These are phyloP conservation scores for Deilephila elpenor DNA, from an alignment of 2,888 invertebrate species.

Conservation along the genomic window DNA sequence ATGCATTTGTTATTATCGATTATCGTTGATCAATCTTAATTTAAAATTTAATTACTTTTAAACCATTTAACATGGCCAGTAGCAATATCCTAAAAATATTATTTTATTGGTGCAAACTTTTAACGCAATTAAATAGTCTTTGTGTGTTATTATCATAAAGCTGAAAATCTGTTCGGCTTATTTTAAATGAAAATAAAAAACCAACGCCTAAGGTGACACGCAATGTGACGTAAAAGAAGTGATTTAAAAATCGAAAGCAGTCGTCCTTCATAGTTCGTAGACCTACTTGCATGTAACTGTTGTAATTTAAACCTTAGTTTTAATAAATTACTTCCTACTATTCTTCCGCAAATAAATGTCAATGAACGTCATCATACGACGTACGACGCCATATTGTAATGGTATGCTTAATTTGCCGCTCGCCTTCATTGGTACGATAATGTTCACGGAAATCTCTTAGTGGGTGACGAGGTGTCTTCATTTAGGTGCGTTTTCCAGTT, in stretches of 20 bases:
- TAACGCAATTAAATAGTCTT: too few species aligned
- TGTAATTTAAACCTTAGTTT: constrained; percentile 33
- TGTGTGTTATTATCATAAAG: too few species aligned
- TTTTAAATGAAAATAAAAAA: background rate
- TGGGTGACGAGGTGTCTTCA: background rate
- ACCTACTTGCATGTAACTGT: constrained; percentile 24
- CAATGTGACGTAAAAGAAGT: background rate
- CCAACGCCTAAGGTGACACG: background rate
- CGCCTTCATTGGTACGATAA: constrained; percentile 19
- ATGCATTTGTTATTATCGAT: too few species aligned
- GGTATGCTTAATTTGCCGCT: constrained; percentile 21
- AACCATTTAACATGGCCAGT: too few species aligned
- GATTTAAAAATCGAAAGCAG: constrained; percentile 49
- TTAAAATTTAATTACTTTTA: too few species aligned
- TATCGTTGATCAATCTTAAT: too few species aligned
- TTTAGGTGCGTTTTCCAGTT: background rate
- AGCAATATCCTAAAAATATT: too few species aligned
- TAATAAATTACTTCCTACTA: constrained; percentile 47
- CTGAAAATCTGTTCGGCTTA: too few species aligned
- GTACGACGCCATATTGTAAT: constrained; percentile 26
- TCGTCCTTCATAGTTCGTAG: constrained; percentile 51
- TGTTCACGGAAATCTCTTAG: constrained; percentile 13
- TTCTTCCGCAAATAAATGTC: constrained; percentile 45
- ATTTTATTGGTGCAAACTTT: too few species aligned
- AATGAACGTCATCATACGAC: constrained; percentile 26